Base-by-base conservation (phyloP, 64 coral and sea anemone species). In the Platygyra sinensis region DNA sequence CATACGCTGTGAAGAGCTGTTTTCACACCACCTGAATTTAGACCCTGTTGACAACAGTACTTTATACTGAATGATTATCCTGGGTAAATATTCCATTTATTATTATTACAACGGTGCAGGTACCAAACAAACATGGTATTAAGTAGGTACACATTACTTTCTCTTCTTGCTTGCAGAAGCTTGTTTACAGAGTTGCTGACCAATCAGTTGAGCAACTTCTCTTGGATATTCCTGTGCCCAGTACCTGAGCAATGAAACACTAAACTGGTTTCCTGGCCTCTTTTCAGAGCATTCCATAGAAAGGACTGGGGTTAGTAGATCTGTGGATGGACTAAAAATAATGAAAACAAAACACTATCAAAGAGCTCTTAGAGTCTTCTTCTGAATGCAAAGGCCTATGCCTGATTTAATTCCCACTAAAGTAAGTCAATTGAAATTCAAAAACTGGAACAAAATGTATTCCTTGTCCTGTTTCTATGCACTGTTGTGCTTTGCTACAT, bases 261-360 rank as follows among this genome's bases (percentile, higher is more conserved):
- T 94, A 64, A 99, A 95, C 74, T 90, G 89, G 60, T 94, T 99
- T 74, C 94, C 94, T 85, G 94, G 94, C 72, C 94, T 95, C 80
- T 95, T 99, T 74, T 95, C 90, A 0, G 91, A 92, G 72, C 97
- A 99, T 32, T 99, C 94, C 97, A 99, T 99, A 15, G 86, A 92
- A 9, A 99, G 67, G 31, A 99, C 79, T 22, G 95, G 92, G 29
- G 69, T 86, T 10, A 98, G 32, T 22, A 98, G 78, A 78, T 98
- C 95, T 31, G 77, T 31, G 65, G 88, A 93, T 24, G 92, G 95
- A 52, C 89, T 94, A 14, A 8, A 51, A 80, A 86, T n/a, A 86
- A 30, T 4, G 22, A 76, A 60, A 82, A 46, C 15, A 36, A 17
- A 13, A 36, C 65, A 69, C 3, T 36, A 36, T 69, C 25, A 69